Evolutionary conservation across 2,888 invertebrate genomes (phyloP), one percentile per base, ranked within the genome.

Genomic region (Leptinotarsa rubiginosa): DNA sequence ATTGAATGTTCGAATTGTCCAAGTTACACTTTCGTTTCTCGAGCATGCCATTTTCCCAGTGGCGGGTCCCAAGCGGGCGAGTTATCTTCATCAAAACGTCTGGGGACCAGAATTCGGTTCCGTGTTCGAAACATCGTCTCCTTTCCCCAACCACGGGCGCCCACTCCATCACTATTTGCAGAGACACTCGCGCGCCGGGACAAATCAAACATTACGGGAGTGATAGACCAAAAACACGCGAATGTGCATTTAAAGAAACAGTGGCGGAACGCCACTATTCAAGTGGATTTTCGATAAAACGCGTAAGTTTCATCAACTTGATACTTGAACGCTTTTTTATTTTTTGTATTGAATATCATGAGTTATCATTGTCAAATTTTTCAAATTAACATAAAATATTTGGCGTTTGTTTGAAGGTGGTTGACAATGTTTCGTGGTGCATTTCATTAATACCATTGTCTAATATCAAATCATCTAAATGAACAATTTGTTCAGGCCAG

Each of bases 61-160:
- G 62, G 41, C 56, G 69, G 47, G 84, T 86, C 86, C 86, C 86
- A 82, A 77, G 86, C 83, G 86, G 81, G 86, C 83, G 84, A 86
- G 86, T 86, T 84, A 86, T 86, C 86, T 86, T 86, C 86, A 86
- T 86, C 86, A 86, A 84, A 81, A 81, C 83, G 85, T 85, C 85
- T 85, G 84, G 83, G 82, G 80, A 81, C 79, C 79, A 79, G 79
- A 81, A 67, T 64, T 70, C 66, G 66, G 47, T 75, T 72, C 66
- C 72, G 52, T 72, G 75, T 67, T 50, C 72, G 62, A 62, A 67
- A 54, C 69, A 47, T 69, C 56, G 52, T 41, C 56, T 47, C 70
- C 25, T 13, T 76, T 78, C 77, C 77, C 75, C 77, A 76, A 77
- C 80, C 79, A 76, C 82, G 77, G 77, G 79, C 81, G 78, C 79